A percentile compares a stretch with the other conserved stretches of the same genome.
phyloP scores from a whole-genome alignment of 37 sponge, comb jelly and placozoan species.

The Axinella damicornis region DNA sequence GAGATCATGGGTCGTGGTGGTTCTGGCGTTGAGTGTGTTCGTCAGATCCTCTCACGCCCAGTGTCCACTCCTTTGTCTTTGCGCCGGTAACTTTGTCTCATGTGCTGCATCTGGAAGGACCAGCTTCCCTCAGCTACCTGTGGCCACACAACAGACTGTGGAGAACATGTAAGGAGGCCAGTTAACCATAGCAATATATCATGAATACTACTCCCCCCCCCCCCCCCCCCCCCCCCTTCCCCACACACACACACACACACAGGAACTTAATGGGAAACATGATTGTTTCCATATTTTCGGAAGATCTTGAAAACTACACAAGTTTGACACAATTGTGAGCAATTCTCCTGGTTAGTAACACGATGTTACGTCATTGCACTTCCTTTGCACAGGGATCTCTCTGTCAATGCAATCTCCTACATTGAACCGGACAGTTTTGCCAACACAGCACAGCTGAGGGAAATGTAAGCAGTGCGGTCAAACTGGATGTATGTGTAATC shows the following conservation, averaged over 20 bases:
- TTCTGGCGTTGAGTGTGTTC: not conserved
- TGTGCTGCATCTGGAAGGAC: constrained; percentile 17
- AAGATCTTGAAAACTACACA: constrained; percentile 7
- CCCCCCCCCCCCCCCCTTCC: not conserved
- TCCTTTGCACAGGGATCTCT: constrained; percentile 6
- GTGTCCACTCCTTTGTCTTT: constrained; percentile 19
- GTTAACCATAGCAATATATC: not conserved
- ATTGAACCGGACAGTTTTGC: constrained; percentile 29
- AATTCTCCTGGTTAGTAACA: not conserved
- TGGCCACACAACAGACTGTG: not conserved
- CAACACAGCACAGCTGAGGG: not conserved
- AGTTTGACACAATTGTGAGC: not conserved
- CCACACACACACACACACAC: not conserved
- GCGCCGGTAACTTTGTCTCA: not conserved
- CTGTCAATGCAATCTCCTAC: not conserved
- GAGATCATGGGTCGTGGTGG: not conserved
- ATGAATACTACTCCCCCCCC: not conserved
- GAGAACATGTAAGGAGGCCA: constrained; percentile 24
- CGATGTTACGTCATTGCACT: not conserved
- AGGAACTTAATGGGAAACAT: not conserved
- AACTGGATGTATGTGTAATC: not conserved
- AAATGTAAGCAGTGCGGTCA: constrained; percentile 1
- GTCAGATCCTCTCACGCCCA: constrained; percentile 5
- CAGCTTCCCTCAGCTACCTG: constrained; percentile 18
- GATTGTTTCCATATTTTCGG: not conserved